Evolutionary conservation across 1,140 invertebrate species (phyloP), one percentile per base, ranked within the genome.

Genomic region (Brachystomella parvula): DNA sequence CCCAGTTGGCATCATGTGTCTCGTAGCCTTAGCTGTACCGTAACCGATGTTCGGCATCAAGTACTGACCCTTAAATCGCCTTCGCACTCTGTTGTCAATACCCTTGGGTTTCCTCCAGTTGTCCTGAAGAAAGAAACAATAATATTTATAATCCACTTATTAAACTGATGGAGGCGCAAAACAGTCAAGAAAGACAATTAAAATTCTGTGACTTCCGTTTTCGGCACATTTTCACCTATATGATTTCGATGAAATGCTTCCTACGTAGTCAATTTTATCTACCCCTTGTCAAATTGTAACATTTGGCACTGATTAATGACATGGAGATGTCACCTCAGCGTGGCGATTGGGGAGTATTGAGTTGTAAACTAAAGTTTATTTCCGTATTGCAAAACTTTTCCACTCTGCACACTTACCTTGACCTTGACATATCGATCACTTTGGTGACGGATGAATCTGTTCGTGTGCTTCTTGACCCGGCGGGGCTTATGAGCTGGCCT

Each of bases 1-100:
- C 65, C 95, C 95, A 81, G 93, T 97, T 47, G 95, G 96, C 47
- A 98, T 85, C 87, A 98, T 92, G 78, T 98, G 94, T 78, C 87
- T 88, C 44, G 94, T 96, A 75, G 89, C 90, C 77, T 92, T 90
- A 77, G 89, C 90, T 71, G 92, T 93, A 75, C 97, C 96, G 80
- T 98, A 99, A 88, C 96, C 97, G 82, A 99, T 97, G 76, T 89
- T 96, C 49, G 97, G 97, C 96, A 99, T 99, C 80, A 93, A 82
- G 77, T 90, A 95, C 78, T 98, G 94, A 29, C 97, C 97, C 87
- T 98, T 99, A 82, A 99, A 99, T 72, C 94, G 85, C 76, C 96
- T 88, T 73, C 97, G 86, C 12, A 99, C 96, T 82, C 96, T 87
- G 86, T 99, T 99, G 81, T 99, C 97, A 83, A 99, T 99, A 96